Evolutionary conservation across 2,888 invertebrate genomes (phyloP).

Genomic region (Netelia inedita): DNA sequence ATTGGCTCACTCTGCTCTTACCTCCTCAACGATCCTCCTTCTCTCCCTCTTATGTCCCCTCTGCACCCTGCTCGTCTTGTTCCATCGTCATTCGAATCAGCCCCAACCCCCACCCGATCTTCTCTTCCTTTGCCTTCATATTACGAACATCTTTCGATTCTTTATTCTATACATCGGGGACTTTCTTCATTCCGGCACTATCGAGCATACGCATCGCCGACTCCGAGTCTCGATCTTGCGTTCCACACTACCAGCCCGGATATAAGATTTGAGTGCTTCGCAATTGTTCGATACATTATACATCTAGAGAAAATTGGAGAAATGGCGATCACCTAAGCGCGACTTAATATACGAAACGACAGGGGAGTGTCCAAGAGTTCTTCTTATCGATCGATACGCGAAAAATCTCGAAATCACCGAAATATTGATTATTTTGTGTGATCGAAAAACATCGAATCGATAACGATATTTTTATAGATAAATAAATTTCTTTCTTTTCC

Average conservation of each 20-base stretch:
- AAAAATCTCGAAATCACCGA: too few species aligned
- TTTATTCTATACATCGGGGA: slow-evolving; percentile 21
- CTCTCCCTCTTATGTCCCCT: slow-evolving; percentile 30
- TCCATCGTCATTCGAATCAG: slow-evolving; percentile 47
- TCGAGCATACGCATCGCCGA: slow-evolving; percentile 68
- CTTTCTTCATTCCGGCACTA: slow-evolving; percentile 50
- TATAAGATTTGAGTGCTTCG: slow-evolving; percentile 80
- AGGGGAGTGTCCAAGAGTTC: too few species aligned
- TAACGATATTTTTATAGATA: too few species aligned
- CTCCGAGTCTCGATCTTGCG: slow-evolving; percentile 71
- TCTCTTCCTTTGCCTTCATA: slow-evolving; percentile 19
- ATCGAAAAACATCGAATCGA: too few species aligned
- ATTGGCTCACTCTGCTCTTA: slow-evolving; percentile 73
- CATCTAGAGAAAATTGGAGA: too few species aligned
- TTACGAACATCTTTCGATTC: slow-evolving; percentile 49
- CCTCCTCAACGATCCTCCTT: slow-evolving; percentile 48
- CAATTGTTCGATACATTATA: slow-evolving; percentile 71
- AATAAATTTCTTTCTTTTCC: too few species aligned
- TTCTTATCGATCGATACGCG: too few species aligned
- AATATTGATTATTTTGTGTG: too few species aligned
- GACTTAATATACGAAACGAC: too few species aligned
- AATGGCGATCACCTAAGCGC: too few species aligned
- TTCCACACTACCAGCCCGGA: slow-evolving; percentile 63
- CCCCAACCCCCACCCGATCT: slow-evolving; percentile 52
- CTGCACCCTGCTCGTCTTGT: too few species aligned